Percentiles rank a stretch among this genome's conserved stretches.
phyloP scores from a whole-genome alignment of 2,888 invertebrate genomes.

The Standfussiana lucernea region DNA sequence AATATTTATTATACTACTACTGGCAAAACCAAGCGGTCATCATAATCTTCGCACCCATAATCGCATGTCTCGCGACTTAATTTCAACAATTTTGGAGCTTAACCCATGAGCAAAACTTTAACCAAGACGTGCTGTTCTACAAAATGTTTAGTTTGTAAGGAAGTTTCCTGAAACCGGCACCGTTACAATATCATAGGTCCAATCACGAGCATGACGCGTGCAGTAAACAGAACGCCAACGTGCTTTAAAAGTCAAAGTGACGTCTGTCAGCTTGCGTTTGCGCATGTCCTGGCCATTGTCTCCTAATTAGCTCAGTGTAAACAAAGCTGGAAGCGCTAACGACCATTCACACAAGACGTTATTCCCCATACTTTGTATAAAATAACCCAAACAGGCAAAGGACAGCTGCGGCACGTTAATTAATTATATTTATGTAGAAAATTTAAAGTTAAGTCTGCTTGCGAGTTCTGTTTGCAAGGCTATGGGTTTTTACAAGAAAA shows the following conservation, averaged over 20 bases:
- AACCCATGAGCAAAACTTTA: slow-evolving; percentile 3
- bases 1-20: slow-evolving; percentile 3
- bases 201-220: slow-evolving; percentile 31
- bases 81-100: slow-evolving; percentile 20
- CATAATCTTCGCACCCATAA: background rate
- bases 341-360: slow-evolving; percentile 30
- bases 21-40: background rate
- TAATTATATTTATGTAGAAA: slow-evolving; percentile 59
- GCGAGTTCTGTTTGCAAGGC: slow-evolving; percentile 59
- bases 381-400: slow-evolving; percentile 43
- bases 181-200: slow-evolving; percentile 18
- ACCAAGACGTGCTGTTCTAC: background rate
- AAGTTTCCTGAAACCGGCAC: slow-evolving; percentile 18
- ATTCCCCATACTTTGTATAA: slow-evolving; percentile 46
- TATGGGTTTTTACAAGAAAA: slow-evolving; percentile 69
- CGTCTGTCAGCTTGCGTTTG: slow-evolving; percentile 44
- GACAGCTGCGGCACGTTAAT: slow-evolving; percentile 51
- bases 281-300: slow-evolving; percentile 40
- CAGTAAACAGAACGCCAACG: slow-evolving; percentile 8
- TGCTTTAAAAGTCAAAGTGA: slow-evolving; percentile 51
- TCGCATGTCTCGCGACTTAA: background rate
- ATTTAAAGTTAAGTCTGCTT: slow-evolving; percentile 47
- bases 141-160: background rate
- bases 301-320: slow-evolving; percentile 40
- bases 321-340: slow-evolving; percentile 20